Evolutionary conservation across 2,888 invertebrate genomes (phyloP).

Genomic region (Phengaris arion): DNA sequence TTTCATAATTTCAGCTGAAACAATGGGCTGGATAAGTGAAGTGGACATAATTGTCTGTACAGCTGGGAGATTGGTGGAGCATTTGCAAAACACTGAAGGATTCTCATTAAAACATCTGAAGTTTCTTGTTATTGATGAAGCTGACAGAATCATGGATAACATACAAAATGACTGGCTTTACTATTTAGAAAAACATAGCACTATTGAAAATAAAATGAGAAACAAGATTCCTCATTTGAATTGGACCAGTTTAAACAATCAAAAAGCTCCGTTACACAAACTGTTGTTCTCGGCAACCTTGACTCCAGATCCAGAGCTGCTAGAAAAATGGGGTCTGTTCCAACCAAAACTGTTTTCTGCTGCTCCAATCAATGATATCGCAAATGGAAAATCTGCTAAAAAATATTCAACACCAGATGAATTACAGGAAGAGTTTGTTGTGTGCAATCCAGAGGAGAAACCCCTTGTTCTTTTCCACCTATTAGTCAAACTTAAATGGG

Average conservation of each 20-base stretch:
- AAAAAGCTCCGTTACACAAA: slow-evolving; percentile 87
- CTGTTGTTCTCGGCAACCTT: slow-evolving; percentile 98
- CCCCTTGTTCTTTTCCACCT: slow-evolving; percentile 89
- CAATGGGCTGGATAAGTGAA: slow-evolving; percentile 79
- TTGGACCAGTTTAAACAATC: slow-evolving; percentile 65
- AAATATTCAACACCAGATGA: slow-evolving; percentile 91
- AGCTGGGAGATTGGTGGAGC: slow-evolving; percentile 95
- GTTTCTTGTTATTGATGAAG: slow-evolving; percentile 97
- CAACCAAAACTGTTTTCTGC: slow-evolving; percentile 95
- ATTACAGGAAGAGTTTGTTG: slow-evolving; percentile 83
- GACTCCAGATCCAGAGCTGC: slow-evolving; percentile 96
- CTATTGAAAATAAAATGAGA: slow-evolving; percentile 71
- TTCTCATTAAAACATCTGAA: slow-evolving; percentile 85
- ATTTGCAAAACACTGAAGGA: slow-evolving; percentile 90
- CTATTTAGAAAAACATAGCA: slow-evolving; percentile 86
- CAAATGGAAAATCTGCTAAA: slow-evolving; percentile 73
- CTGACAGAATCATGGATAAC: slow-evolving; percentile 95
- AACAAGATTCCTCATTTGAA: slow-evolving; percentile 75
- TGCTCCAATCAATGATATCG: slow-evolving; percentile 62
- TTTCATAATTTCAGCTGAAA: slow-evolving; percentile 64
- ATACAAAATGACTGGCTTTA: slow-evolving; percentile 95
- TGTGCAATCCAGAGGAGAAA: slow-evolving; percentile 84
- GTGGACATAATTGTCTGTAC: slow-evolving; percentile 95
- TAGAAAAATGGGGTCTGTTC: slow-evolving; percentile 92
- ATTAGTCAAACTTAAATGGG: slow-evolving; percentile 81